Conservation (phyloP, 2,113 vertebrate genomes). For the Aviceda subcristata region DNA sequence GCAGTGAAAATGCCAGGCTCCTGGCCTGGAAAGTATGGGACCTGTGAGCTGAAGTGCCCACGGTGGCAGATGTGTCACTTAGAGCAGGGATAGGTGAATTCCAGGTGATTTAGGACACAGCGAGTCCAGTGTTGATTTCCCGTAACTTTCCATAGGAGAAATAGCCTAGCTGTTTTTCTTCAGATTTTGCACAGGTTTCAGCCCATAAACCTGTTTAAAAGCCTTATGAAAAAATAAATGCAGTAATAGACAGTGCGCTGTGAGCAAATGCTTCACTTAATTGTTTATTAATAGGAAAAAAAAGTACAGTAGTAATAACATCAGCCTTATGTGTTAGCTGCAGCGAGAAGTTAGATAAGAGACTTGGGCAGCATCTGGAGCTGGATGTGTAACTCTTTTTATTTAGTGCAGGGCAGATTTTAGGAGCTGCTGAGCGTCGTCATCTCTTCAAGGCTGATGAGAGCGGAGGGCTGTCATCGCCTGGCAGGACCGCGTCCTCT, state of each 20-base stretch:
- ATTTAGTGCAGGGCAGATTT: not conserved
- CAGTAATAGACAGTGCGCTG: not conserved
- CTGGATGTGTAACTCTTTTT: not conserved
- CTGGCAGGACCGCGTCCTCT: not conserved
- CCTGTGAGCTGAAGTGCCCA: not conserved
- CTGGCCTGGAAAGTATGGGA: not conserved
- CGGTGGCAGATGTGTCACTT: fast-evolving
- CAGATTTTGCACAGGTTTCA: not conserved
- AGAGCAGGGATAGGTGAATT: not conserved
- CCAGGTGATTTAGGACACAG: not conserved
- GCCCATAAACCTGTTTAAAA: not conserved
- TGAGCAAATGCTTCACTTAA: not conserved
- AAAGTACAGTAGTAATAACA: not conserved
- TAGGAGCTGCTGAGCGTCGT: not conserved
- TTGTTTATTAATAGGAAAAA: not conserved
- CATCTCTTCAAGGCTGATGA: not conserved
- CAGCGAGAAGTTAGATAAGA: not conserved
- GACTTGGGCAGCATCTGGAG: not conserved
- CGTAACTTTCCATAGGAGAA: not conserved
- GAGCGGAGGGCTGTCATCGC: not conserved
- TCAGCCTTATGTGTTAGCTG: not conserved
- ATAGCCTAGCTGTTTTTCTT: not conserved
- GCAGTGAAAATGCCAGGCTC: not conserved
- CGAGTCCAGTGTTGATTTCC: not conserved
- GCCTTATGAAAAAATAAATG: not conserved